A percentile compares a stretch with the other conserved stretches of the same genome.
Evolutionary conservation across 2,888 invertebrate genomes (phyloP).

Genomic region (Mesorhabditis sp.): DNA sequence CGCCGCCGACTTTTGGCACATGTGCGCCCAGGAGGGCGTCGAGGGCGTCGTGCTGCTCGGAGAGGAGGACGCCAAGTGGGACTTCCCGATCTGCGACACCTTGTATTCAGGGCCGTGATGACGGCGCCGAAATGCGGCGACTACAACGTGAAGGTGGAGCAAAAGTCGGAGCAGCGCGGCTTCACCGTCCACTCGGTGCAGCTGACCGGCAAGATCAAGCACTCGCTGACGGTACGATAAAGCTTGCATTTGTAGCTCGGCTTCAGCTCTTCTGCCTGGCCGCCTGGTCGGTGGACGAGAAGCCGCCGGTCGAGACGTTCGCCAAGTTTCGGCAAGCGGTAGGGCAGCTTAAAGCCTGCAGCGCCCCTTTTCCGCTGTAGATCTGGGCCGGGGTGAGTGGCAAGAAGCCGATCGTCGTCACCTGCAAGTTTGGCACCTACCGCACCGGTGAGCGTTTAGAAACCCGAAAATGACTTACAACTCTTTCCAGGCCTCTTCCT

Average conservation of each 20-base stretch:
- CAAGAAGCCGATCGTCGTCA: neutral
- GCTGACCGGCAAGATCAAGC: neutral
- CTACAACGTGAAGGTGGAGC: constrained; percentile 1
- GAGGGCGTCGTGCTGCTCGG: neutral
- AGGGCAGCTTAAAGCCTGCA: neutral
- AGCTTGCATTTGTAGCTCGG: neutral
- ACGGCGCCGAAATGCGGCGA: constrained; percentile 1
- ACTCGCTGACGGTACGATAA: neutral
- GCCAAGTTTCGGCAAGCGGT: neutral
- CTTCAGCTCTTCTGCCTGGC: neutral
- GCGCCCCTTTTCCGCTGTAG: neutral
- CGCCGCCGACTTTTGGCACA: neutral
- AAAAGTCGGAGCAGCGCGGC: neutral
- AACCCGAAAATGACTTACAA: neutral
- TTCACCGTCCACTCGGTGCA: neutral
- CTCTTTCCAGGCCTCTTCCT: neutral
- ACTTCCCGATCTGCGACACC: neutral
- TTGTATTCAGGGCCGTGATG: neutral
- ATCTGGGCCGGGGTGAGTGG: neutral
- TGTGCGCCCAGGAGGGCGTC: constrained; percentile 3
- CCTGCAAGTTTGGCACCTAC: constrained; percentile 2
- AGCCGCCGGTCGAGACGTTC: neutral
- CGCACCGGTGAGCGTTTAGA: neutral
- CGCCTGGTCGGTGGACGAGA: neutral
- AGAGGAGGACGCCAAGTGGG: neutral